These are phyloP conservation scores for Brienomyrus longianalis DNA, from an alignment of 2,113 vertebrate species.

Conservation along the genomic window DNA sequence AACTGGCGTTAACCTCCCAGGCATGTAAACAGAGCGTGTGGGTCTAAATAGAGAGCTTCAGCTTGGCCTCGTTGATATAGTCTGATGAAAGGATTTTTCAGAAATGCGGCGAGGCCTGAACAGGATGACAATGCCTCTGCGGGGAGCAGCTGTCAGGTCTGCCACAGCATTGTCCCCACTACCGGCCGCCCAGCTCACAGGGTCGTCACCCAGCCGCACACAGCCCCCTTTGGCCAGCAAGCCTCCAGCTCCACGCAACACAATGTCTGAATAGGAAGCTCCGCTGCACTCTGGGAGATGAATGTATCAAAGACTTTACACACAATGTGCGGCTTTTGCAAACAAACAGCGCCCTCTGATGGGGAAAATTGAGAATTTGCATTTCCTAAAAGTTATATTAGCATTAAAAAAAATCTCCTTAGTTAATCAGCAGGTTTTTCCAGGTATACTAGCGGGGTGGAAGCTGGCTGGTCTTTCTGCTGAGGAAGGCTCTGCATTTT, in stretches of 20 bases:
- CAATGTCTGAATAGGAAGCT: not conserved
- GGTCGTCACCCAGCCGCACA: not conserved
- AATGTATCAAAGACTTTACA: not conserved
- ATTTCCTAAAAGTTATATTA: not conserved
- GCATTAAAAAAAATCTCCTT: not conserved
- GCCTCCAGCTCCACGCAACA: not conserved
- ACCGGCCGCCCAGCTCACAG: constrained; percentile 84
- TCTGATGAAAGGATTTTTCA: constrained; percentile 51
- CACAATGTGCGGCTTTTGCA: not conserved
- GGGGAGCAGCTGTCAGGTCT: constrained; percentile 91
- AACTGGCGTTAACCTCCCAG: constrained; percentile 68
- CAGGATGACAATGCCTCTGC: constrained; percentile 84
- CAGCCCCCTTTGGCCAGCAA: not conserved
- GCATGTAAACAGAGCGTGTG: constrained; percentile 62
- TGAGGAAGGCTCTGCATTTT: not conserved
- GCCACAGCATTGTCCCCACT: constrained; percentile 68
- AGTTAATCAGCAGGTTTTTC: not conserved
- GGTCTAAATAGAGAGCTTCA: not conserved
- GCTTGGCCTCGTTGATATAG: constrained; percentile 60
- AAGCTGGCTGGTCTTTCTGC: not conserved
- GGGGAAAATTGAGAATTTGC: not conserved
- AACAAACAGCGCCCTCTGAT: not conserved
- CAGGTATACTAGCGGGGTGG: not conserved
- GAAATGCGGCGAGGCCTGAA: constrained; percentile 72
- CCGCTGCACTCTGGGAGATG: not conserved